These are phyloP conservation scores for Propsilocerus akamusi DNA, from an alignment of 1,140 invertebrate genomes.

Conservation along the genomic window DNA sequence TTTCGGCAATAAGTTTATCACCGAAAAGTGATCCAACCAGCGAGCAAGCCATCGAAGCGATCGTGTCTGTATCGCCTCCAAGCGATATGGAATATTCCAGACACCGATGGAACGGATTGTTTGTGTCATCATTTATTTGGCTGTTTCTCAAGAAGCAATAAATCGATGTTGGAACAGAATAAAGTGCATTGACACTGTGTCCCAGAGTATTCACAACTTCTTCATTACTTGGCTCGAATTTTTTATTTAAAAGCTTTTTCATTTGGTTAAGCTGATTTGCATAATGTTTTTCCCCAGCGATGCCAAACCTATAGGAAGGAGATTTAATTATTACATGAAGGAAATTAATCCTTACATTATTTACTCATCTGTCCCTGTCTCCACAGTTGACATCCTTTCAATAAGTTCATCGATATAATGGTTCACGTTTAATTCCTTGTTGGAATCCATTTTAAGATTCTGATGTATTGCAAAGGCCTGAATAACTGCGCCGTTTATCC, in stretches of 20 bases:
- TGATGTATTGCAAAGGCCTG: constrained; percentile 36
- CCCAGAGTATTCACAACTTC: constrained; percentile 38
- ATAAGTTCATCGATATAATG: constrained; percentile 35
- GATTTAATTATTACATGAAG: not conserved
- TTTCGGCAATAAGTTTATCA: constrained; percentile 33
- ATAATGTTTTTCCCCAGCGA: constrained; percentile 22
- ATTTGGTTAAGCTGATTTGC: constrained; percentile 28
- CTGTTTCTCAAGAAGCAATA: constrained; percentile 51
- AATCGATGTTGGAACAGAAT: constrained; percentile 59
- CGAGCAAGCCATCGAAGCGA: constrained; percentile 59
- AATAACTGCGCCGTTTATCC: constrained; percentile 47
- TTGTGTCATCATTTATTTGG: no score
- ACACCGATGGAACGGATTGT: constrained; percentile 40
- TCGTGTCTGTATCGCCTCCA: constrained; percentile 66
- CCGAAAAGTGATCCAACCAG: constrained; percentile 58
- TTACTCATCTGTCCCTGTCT: constrained; percentile 30
- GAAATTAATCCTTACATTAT: no score
- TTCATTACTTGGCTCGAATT: constrained; percentile 21
- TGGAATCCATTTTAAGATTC: constrained; percentile 26
- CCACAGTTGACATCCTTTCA: constrained; percentile 36
- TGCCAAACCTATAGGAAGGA: constrained; percentile 1
- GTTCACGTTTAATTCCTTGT: constrained; percentile 24
- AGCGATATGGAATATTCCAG: constrained; percentile 49
- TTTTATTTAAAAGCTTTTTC: constrained; percentile 25
- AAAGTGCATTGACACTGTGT: constrained; percentile 38